These are phyloP conservation scores for Drymonia ruficornis DNA, from an alignment of 2,888 invertebrate genomes.

Conservation along the genomic window DNA sequence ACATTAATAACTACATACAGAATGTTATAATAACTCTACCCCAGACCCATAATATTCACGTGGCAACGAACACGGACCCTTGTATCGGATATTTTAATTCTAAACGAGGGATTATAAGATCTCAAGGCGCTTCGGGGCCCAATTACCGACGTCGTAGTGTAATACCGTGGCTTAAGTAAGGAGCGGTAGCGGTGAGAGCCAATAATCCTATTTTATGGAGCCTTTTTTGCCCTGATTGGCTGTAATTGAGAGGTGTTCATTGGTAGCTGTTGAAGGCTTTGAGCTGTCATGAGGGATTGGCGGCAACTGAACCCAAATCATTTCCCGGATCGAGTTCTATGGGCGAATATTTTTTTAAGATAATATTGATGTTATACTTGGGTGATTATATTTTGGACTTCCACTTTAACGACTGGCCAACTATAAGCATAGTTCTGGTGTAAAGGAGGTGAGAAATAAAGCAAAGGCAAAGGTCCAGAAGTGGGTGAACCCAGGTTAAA, in stretches of 20 bases:
- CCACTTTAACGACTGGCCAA: too few relatives aligned
- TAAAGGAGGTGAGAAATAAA: too few relatives aligned
- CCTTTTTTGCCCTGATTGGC: conserved; percentile 17
- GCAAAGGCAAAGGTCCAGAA: too few relatives aligned
- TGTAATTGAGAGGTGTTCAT: conserved; percentile 13
- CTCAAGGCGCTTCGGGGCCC: conserved; percentile 46
- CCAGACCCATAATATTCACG: conserved; percentile 33
- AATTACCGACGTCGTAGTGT: conserved; percentile 44
- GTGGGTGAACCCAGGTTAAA: too few relatives aligned
- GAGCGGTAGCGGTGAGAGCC: conserved; percentile 17
- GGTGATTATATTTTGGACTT: too few relatives aligned
- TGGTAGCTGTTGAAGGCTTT: conserved; percentile 19
- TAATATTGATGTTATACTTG: too few relatives aligned
- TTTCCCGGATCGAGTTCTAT: too few relatives aligned
- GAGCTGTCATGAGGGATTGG: conserved; percentile 13
- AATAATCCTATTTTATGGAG: conserved; percentile 22
- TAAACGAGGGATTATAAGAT: conserved; percentile 48
- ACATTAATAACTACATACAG: not conserved
- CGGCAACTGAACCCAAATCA: not conserved
- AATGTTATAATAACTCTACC: conserved; percentile 21
- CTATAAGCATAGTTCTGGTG: too few relatives aligned
- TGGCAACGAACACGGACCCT: conserved; percentile 18
- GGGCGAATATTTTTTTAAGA: too few relatives aligned
- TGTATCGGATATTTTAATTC: conserved; percentile 50
- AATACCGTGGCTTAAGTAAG: conserved; percentile 24